These are phyloP conservation scores for Phyllopteryx taeniolatus DNA, from an alignment of 2,113 vertebrate species.

Conservation along the genomic window DNA sequence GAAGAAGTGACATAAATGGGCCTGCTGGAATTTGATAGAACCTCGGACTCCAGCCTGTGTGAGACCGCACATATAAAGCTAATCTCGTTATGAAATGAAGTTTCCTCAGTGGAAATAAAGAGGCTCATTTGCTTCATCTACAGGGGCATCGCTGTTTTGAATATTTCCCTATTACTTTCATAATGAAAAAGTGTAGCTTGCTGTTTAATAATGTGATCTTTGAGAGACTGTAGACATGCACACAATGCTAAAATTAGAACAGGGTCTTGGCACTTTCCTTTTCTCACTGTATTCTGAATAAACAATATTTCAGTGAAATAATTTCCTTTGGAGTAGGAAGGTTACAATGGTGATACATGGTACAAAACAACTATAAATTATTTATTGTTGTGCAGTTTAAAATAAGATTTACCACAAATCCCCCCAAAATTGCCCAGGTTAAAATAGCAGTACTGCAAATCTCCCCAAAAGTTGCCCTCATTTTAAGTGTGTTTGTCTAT, in stretches of 20 bases:
- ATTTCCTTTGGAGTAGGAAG: constrained; percentile 32
- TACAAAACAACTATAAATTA: constrained; percentile 12
- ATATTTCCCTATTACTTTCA: constrained; percentile 39
- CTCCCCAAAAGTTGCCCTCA: too few species aligned
- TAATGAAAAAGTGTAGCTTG: constrained; percentile 42
- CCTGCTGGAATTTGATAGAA: constrained; percentile 12
- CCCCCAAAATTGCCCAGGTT: too few species aligned
- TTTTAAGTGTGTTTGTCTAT: too few species aligned
- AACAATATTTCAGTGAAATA: constrained; percentile 19
- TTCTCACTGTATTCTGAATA: constrained; percentile 7
- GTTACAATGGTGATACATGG: neutral
- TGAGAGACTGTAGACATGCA: neutral
- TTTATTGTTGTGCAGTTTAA: neutral
- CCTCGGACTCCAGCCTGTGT: constrained; percentile 7
- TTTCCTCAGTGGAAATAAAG: constrained; percentile 45
- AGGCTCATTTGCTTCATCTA: constrained; percentile 51
- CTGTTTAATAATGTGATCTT: constrained; percentile 37
- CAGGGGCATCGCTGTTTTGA: constrained; percentile 35
- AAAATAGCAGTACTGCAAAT: too few species aligned
- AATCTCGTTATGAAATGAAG: constrained; percentile 27
- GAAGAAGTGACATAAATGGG: neutral
- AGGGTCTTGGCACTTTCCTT: constrained; percentile 5
- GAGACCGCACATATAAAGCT: constrained; percentile 20
- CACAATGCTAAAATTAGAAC: constrained; percentile 17
- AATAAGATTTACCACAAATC: too few species aligned